phyloP scores from a whole-genome alignment of 2,797 vertebrate genomes.

The Urophycis tenuis region DNA sequence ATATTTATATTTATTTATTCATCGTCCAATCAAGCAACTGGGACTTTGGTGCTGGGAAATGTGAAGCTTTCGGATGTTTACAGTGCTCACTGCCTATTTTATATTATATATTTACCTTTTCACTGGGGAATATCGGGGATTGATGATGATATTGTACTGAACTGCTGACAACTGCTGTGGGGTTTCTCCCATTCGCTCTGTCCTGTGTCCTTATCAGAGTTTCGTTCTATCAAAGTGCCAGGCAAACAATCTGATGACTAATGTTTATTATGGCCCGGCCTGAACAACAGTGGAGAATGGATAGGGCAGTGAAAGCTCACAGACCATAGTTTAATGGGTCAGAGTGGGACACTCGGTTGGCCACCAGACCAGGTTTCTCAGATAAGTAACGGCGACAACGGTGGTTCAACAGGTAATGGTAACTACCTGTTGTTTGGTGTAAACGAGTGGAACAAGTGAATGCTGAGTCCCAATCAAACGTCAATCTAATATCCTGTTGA shows the following conservation, averaged over 20 bases:
- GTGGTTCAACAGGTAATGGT: neutral
- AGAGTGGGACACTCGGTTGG: neutral
- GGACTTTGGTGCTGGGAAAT: neutral
- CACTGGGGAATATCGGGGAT: neutral
- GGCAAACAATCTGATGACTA: neutral
- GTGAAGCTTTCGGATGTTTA: neutral
- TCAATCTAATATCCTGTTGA: neutral
- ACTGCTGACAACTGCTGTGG: neutral
- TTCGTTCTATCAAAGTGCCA: neutral
- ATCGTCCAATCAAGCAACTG: neutral
- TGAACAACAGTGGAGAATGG: neutral
- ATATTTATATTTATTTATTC: neutral
- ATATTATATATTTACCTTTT: neutral
- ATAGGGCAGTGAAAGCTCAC: neutral
- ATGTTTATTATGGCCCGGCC: neutral
- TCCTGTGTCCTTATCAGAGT: neutral
- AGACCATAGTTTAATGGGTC: neutral
- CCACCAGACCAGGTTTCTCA: neutral
- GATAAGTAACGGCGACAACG: neutral
- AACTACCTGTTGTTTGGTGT: neutral
- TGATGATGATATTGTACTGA: neutral
- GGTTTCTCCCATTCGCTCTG: neutral
- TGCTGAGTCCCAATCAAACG: neutral
- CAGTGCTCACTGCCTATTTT: neutral
- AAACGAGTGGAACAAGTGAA: neutral